Base-by-base conservation (phyloP, 2,888 invertebrate genomes). In the Hanleya hanleyi region DNA sequence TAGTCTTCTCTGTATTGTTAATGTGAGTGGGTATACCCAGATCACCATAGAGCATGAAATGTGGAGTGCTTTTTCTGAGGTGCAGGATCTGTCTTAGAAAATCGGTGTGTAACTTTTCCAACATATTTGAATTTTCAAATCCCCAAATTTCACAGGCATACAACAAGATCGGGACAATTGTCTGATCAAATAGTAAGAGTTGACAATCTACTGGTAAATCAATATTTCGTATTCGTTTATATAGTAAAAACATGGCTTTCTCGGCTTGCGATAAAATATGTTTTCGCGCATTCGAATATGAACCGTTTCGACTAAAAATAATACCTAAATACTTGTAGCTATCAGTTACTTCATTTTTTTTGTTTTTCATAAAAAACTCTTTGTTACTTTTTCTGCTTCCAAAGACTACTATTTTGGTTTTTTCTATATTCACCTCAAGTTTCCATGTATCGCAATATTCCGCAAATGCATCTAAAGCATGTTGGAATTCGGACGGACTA, bases 371-470 rank as follows among this genome's bases (percentile, higher is more conserved):
- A n/a, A 12, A 37, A 61, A 70, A 74, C 7, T 3, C 62, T 69
- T 62, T 32, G 18, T 66, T 29, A n/a, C 32, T 38, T 70, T 18
- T 38, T 65, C 68, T 26, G 65, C 68, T 38, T 37, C n/a, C 22
- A 41, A 71, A 74, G 6, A 74, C 64, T 18, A 74, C n/a, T 7
- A 67, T 64, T 65, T 73, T 69, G 32, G 65, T 66, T 47, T 69
- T 69, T 12, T 66, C 32, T 22, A 38, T 15, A 49, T 74, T 61
- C 36, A 71, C 67, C 18, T 37, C 37, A 12, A 68, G 62, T 18
- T 50, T 50, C 71, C 70, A 74, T 36, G 26, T 22, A 35, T 12
- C 22, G 38, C 67, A 70, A 26, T 70, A 74, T n/a, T 32, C 26
- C 32, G 51, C 41, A 26, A 74, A 37, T 9, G 33, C 35, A 26